Conservation (phyloP, 2,113 vertebrate genomes). For the Silurus glanis region DNA sequence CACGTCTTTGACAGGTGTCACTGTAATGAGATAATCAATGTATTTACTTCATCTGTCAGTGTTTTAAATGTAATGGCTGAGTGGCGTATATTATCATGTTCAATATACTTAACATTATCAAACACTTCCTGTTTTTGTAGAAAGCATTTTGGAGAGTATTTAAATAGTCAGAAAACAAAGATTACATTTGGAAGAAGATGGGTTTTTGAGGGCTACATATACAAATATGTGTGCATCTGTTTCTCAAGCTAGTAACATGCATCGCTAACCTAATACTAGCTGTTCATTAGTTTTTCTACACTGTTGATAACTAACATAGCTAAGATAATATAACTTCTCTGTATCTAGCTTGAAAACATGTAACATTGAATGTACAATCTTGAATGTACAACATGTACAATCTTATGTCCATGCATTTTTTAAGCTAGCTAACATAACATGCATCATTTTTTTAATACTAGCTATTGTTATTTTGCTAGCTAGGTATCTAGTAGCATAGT, state of each 20-base stretch:
- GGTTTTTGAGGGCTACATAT: neutral
- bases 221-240: neutral
- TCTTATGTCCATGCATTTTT: neutral
- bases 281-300: neutral
- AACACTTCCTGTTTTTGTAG: neutral
- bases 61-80: no score
- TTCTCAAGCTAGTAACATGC: neutral
- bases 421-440: neutral
- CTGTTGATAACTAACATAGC: neutral
- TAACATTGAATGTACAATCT: neutral
- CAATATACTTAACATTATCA: neutral
- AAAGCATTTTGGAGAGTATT: neutral
- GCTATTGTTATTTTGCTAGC: neutral
- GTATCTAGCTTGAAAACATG: no score
- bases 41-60: no score
- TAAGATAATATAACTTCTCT: neutral
- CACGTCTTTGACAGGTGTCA: no score
- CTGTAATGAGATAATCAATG: no score
- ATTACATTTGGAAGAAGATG: neutral
- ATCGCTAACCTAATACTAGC: neutral
- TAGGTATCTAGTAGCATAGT: neutral
- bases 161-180: neutral
- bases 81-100: neutral
- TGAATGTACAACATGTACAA: neutral
- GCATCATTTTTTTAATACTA: neutral